phyloP scores from a whole-genome alignment of 2,888 invertebrate species.

The Leptinotarsa haldemani region DNA sequence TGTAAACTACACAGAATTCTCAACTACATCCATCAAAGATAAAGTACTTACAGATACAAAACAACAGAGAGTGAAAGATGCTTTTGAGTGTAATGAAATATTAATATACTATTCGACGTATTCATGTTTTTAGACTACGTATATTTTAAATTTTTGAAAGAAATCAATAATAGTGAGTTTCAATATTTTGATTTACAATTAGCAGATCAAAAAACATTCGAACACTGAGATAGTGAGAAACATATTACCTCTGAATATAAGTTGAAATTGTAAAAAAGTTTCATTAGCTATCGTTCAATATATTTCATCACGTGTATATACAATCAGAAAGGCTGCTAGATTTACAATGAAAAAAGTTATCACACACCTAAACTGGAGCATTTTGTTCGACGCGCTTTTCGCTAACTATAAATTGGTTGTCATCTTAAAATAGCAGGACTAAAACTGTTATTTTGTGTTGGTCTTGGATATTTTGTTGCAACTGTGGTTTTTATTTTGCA shows the following conservation, averaged over 20 bases:
- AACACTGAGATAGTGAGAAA: slow-evolving; percentile 16
- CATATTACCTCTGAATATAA: slow-evolving; percentile 27
- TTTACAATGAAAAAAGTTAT: too few species aligned
- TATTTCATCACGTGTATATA: not conserved
- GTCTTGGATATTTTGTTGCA: too few species aligned
- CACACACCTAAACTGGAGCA: too few species aligned
- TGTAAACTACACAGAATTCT: not conserved
- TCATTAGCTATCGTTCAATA: slow-evolving; percentile 1
- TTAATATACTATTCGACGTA: not conserved
- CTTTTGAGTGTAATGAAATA: not conserved
- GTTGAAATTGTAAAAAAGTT: slow-evolving; percentile 22
- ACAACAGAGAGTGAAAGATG: not conserved
- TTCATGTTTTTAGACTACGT: not conserved
- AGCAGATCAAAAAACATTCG: not conserved
- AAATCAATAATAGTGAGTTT: not conserved
- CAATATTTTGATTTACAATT: not conserved
- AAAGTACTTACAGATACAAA: not conserved
- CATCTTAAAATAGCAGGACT: too few species aligned
- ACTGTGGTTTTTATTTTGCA: too few species aligned
- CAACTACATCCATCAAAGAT: too few species aligned
- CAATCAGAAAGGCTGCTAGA: not conserved
- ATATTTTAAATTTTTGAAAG: not conserved
- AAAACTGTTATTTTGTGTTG: too few species aligned
- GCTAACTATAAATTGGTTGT: too few species aligned
- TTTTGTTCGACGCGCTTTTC: too few species aligned